Percentiles rank a stretch among this genome's conserved stretches.
Evolutionary conservation across 1,140 invertebrate genomes (phyloP).

Genomic region (Cydia amplana): DNA sequence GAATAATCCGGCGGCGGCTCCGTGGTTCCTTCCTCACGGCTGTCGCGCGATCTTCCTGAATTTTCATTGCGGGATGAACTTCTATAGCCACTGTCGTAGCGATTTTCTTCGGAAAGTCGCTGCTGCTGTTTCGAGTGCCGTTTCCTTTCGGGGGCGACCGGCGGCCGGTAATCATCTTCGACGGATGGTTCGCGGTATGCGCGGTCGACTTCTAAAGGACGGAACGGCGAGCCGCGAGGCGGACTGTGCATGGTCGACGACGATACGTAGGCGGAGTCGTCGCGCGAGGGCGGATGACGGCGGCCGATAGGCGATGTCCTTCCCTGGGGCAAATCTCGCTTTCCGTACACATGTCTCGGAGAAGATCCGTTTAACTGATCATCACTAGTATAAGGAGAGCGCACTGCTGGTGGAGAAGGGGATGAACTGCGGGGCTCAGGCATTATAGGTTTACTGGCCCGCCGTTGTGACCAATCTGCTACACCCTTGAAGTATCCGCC

Average conservation of each 20-base stretch:
- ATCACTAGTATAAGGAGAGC: slow-evolving; percentile 75
- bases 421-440: slow-evolving; percentile 71
- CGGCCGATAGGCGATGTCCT: slow-evolving; percentile 73
- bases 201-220: slow-evolving; percentile 68
- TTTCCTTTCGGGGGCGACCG: slow-evolving; percentile 82
- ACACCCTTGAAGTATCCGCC: slow-evolving; percentile 85
- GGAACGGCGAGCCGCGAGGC: slow-evolving; percentile 75
- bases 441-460: slow-evolving; percentile 75
- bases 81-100: slow-evolving; percentile 79
- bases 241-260: slow-evolving; percentile 79
- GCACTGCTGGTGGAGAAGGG: slow-evolving; percentile 72
- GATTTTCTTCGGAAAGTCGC: slow-evolving; percentile 73
- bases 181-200: slow-evolving; percentile 69
- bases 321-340: slow-evolving; percentile 70
- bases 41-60: slow-evolving; percentile 73
- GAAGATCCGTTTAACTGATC: slow-evolving; percentile 76
- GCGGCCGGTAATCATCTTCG: slow-evolving; percentile 73
- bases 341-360: slow-evolving; percentile 71
- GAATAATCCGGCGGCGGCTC: slow-evolving; percentile 87
- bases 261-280: slow-evolving; percentile 79
- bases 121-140: slow-evolving; percentile 77
- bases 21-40: slow-evolving; percentile 69
- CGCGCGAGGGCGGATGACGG: slow-evolving; percentile 74
- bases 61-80: slow-evolving; percentile 77
- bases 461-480: slow-evolving; percentile 87